A percentile compares a stretch with the other conserved stretches of the same genome.
Conservation (phyloP, 2,888 invertebrate genomes). For the Dioctria rufipes region DNA sequence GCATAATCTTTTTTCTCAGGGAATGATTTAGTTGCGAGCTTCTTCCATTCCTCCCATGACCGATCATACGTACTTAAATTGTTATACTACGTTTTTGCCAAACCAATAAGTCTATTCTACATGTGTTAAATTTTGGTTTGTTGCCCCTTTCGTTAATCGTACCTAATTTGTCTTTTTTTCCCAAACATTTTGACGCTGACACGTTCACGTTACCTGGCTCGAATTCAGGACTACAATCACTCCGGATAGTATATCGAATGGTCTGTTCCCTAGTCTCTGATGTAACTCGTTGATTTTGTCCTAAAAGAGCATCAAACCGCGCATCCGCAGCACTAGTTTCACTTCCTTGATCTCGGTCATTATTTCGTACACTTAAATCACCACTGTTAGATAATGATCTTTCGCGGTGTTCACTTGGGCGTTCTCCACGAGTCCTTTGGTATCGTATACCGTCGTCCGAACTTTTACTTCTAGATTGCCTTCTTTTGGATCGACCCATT, state of each 20-base stretch:
- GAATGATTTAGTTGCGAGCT: neutral
- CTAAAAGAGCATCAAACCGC: too few species aligned
- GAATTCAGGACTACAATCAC: neutral
- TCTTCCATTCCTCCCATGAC: conserved; percentile 14
- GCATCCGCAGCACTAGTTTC: too few species aligned
- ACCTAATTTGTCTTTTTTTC: neutral
- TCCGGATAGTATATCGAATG: neutral
- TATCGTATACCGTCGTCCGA: too few species aligned
- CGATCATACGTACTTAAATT: neutral
- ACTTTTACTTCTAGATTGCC: too few species aligned
- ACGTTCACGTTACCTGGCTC: too few species aligned
- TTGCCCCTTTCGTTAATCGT: neutral
- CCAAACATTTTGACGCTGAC: neutral
- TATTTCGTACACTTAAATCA: too few species aligned
- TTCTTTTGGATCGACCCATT: too few species aligned
- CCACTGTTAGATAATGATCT: too few species aligned
- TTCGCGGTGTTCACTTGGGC: too few species aligned
- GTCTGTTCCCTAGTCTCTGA: neutral
- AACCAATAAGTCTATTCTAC: neutral
- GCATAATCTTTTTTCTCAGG: neutral
- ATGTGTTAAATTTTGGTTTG: neutral
- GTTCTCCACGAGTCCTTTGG: too few species aligned
- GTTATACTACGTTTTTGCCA: neutral
- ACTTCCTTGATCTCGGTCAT: too few species aligned
- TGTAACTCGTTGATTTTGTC: too few species aligned